A percentile compares a stretch with the other conserved stretches of the same genome.
Evolutionary conservation across 1,140 invertebrate genomes (phyloP).

Genomic region (Drosophila sucinea): DNA sequence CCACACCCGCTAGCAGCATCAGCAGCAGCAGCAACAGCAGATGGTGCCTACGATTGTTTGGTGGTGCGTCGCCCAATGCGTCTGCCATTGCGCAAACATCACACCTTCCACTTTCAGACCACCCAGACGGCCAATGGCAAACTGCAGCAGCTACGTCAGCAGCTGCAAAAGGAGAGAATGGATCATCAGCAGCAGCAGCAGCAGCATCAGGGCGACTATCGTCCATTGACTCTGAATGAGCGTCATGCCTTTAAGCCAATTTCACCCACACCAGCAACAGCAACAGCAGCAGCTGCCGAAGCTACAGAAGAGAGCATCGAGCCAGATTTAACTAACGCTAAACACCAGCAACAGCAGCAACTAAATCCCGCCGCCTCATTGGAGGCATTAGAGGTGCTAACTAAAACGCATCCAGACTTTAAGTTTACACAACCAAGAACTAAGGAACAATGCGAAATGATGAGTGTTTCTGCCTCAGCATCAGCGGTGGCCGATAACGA

Average conservation of each 20-base stretch:
- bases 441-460: conserved; percentile 26
- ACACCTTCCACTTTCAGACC: conserved; percentile 88
- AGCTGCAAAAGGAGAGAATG: conserved; percentile 52
- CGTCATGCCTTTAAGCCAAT: conserved; percentile 80
- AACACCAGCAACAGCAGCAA: conserved; percentile 29
- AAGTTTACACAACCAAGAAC: conserved; percentile 47
- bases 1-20: background rate
- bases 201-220: conserved; percentile 46
- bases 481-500: conserved; percentile 3
- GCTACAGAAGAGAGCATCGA: conserved; percentile 16
- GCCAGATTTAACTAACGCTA: background rate
- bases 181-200: conserved; percentile 42
- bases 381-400: conserved; percentile 71
- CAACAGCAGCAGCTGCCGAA: conserved; percentile 9
- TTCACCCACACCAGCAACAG: conserved; percentile 55
- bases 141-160: conserved; percentile 60
- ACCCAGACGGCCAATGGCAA: conserved; percentile 81
- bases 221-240: conserved; percentile 60
- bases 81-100: conserved; percentile 87
- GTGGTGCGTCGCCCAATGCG: conserved; percentile 74
- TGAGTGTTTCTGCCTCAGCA: conserved; percentile 22
- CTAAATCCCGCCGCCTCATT: conserved; percentile 73
- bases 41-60: conserved; percentile 54
- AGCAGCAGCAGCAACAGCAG: conserved; percentile 48
- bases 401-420: conserved; percentile 70